These are phyloP conservation scores for Diploptera punctata DNA, from an alignment of 2,888 invertebrate genomes.

Conservation along the genomic window DNA sequence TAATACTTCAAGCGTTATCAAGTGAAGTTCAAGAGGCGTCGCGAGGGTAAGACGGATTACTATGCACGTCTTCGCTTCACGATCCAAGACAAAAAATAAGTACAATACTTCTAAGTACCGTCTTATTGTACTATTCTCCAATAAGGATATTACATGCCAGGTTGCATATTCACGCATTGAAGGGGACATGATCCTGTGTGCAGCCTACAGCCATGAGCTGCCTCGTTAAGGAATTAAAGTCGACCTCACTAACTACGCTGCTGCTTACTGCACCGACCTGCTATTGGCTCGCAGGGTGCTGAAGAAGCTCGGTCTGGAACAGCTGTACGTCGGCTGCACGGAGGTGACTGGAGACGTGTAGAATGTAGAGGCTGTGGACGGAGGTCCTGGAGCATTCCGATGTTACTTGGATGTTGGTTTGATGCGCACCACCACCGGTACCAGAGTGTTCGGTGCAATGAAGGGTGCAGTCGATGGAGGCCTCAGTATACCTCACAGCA, in stretches of 20 bases:
- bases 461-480: conserved; percentile 99
- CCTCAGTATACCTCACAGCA: conserved; percentile 96
- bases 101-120: conserved; percentile 99
- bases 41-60: conserved; percentile 99
- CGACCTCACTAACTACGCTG: conserved; percentile 98
- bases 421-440: conserved; percentile 97
- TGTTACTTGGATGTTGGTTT: conserved; percentile 98
- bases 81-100: conserved; percentile 99
- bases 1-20: conserved; percentile 99
- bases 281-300: conserved; percentile 88
- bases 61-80: conserved; percentile 97
- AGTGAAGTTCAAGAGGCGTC: conserved; percentile 96
- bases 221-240: conserved; percentile 96
- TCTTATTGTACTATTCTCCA: conserved; percentile 95
- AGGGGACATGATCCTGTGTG: conserved; percentile 96
- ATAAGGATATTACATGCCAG: conserved; percentile 98
- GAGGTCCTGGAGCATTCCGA: conserved; percentile 93
- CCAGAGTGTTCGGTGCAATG: conserved; percentile 98
- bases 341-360: conserved; percentile 96
- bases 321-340: conserved; percentile 85
- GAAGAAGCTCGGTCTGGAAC: conserved; percentile 90
- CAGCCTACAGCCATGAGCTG: conserved; percentile 97
- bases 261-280: conserved; percentile 98
- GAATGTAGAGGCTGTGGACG: conserved; percentile 91
- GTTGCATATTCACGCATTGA: conserved; percentile 98